Evolutionary conservation across 2,888 invertebrate species (phyloP), one percentile per base, ranked within the genome.

Genomic region (Cabera pusaria): DNA sequence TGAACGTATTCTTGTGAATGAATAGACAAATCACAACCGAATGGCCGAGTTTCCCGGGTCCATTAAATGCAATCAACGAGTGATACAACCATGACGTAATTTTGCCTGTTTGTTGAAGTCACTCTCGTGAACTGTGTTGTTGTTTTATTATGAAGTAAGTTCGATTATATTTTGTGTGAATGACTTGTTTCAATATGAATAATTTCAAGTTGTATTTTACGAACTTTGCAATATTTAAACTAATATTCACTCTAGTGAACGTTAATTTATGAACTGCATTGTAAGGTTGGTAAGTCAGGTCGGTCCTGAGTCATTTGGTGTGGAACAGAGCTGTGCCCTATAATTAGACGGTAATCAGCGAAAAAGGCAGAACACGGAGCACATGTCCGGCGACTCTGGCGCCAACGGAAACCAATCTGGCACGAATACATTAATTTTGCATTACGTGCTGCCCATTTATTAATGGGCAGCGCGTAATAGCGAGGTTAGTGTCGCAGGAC

Each of bases 341-440:
- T 85, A 84, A 85, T 86, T 85, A 86, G 84, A 85, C 70, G 70
- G 79, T 84, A 81, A 86, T 84, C 83, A 80, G 73, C 70, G 73
- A 82, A 84, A 80, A 85, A 82, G 79, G 76, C 73, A 69, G 72
- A 70, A 69, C 70, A 69, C 66, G 64, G 64, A 72, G 72, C 75
- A 76, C 69, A 64, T 41, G 34, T 44, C 45, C 43, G 44, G 43
- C 18, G 20, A 23, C 24, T 73, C 76, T 74, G 78, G 76, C 78
- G 78, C 75, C 75, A 77, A 68, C 80, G 85, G 86, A 85, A 85
- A 76, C 71, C 66, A 60, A 72, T 71, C 78, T 80, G 76, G 77
- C 81, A 77, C 80, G 67, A 79, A 47, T 81, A 80, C 77, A 78
- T 72, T 80, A 74, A 80, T 72, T 76, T 76, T 76, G 64, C 71